Evolutionary conservation across 2,113 vertebrate species (phyloP).

Genomic region (Eretmochelys imbricata): DNA sequence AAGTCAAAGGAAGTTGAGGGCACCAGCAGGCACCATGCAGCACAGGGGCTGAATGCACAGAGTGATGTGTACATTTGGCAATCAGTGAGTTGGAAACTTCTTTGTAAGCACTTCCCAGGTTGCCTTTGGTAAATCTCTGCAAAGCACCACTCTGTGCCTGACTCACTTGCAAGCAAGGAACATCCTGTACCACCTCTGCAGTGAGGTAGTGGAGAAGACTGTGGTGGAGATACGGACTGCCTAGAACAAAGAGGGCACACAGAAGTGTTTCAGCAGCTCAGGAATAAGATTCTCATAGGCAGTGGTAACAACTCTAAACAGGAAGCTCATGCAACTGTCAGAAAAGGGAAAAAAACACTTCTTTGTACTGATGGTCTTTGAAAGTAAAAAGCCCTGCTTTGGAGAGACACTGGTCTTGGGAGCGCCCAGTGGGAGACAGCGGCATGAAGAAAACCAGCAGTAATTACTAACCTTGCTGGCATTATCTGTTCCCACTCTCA

Average conservation of each 20-base stretch:
- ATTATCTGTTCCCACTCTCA: fast-evolving
- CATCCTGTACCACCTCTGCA: neutral
- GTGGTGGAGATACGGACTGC: neutral
- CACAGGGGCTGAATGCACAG: neutral
- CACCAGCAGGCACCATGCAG: neutral
- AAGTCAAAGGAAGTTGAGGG: neutral
- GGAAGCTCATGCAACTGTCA: fast-evolving
- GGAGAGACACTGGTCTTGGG: neutral
- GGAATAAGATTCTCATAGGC: neutral
- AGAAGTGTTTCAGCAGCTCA: neutral
- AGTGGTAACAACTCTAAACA: neutral
- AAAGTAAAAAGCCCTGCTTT: neutral
- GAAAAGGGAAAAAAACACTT: fast-evolving
- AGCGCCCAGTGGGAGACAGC: neutral
- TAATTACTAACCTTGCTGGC: neutral
- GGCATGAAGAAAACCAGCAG: neutral
- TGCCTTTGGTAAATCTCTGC: neutral
- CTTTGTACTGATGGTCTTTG: neutral
- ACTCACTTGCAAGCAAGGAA: neutral
- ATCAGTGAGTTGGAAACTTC: neutral
- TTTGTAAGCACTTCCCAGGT: neutral
- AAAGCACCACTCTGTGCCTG: neutral
- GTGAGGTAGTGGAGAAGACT: neutral
- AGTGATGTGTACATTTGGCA: fast-evolving
- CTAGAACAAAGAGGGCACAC: neutral